Base-by-base conservation (phyloP, 2,888 invertebrate genomes). In the Drosophila subsilvestris region DNA sequence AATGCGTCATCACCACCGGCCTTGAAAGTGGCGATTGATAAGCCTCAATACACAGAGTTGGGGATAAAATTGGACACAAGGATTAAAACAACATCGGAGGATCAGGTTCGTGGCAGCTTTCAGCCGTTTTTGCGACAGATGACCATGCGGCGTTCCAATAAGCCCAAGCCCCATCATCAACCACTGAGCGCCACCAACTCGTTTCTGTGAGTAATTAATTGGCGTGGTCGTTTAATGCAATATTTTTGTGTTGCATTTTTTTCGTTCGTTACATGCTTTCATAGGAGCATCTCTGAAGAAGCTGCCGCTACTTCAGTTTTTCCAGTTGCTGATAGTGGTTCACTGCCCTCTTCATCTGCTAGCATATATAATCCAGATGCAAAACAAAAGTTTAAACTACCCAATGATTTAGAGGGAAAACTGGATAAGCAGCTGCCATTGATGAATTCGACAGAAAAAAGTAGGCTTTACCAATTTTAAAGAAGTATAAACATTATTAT, bases 1-100 rank as follows among this genome's bases (percentile, higher is more conserved):
- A 93, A 93, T 80, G 92, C 88, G 27, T 93, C 93, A 14, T 93
- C 93, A 9, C 93, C 93, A 1, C 92, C 92, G 7, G 87, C 89
- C n/a, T 82, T 90, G 50, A 81, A 82, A 67, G 65, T 75, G 48
- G 44, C 51, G 9, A 42, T 14, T 14, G 37, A 37, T 37, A 20
- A 14, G 18, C 25, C 9, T 9, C 20, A 7, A 43, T 5, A 5
- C 9, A 0, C 25, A 43, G 47, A 32, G 32, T 4, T 12, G 12
- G 12, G 12, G 12, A 12, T 32, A 2, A 10, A 29, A 29, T 0
- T 3, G 12, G 4, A 43, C 25, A 22, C 20, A 12, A 54, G 63
- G 42, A 9, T 25, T 14, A 20, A 20, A 8, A n/a, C 42, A 18
- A 32, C 8, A 20, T 27, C 51, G 17, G 49, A 37, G 27, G 63